phyloP scores from a whole-genome alignment of 2,888 invertebrate species.

The Resseliella maxima region DNA sequence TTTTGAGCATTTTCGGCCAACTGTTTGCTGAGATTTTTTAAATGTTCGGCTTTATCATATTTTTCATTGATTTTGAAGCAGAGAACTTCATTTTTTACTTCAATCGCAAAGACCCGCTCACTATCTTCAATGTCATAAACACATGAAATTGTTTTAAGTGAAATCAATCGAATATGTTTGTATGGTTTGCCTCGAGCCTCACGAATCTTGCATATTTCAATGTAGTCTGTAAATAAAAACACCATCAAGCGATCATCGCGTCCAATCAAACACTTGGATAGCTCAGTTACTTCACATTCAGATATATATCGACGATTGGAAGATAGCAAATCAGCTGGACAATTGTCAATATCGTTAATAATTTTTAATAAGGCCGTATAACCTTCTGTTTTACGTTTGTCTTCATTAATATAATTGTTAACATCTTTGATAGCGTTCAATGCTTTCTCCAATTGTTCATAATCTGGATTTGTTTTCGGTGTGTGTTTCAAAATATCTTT shows the following conservation, averaged over 20 bases:
- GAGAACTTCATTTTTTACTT: conserved; percentile 87
- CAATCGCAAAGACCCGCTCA: conserved; percentile 89
- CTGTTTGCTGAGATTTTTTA: conserved; percentile 86
- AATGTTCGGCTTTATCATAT: conserved; percentile 83
- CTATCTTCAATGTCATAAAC: conserved; percentile 92
- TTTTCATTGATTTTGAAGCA: conserved; percentile 89
- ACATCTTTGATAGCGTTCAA: conserved; percentile 90
- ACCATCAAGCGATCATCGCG: conserved; percentile 88
- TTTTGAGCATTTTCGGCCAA: conserved; percentile 93
- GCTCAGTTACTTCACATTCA: conserved; percentile 88
- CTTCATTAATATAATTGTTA: conserved; percentile 97
- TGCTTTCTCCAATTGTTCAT: conserved; percentile 84
- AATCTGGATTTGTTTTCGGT: conserved; percentile 87
- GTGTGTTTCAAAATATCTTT: conserved; percentile 94
- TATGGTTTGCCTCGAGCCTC: conserved; percentile 87
- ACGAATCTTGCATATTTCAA: conserved; percentile 90
- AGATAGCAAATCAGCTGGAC: conserved; percentile 93
- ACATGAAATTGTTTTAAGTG: conserved; percentile 87
- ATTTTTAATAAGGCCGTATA: conserved; percentile 97
- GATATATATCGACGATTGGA: conserved; percentile 91
- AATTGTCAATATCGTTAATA: conserved; percentile 97
- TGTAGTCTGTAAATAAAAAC: conserved; percentile 93
- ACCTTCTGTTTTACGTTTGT: conserved; percentile 95
- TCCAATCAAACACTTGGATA: conserved; percentile 84
- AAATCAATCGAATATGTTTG: conserved; percentile 91